These are phyloP conservation scores for Drosophila tsacasi DNA, from an alignment of 1,140 invertebrate species.

Conservation along the genomic window DNA sequence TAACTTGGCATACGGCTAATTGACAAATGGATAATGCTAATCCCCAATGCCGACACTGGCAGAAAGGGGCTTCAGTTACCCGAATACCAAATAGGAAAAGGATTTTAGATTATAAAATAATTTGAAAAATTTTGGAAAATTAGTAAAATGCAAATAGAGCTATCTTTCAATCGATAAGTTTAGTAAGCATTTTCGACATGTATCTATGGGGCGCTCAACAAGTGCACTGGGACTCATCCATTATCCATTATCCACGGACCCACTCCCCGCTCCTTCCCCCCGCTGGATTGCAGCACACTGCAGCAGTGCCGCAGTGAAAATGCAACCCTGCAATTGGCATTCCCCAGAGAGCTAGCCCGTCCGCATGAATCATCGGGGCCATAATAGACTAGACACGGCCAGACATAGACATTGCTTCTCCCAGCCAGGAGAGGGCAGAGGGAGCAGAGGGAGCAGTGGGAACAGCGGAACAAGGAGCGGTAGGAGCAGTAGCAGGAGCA, in stretches of 20 bases:
- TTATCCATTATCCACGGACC: conserved; percentile 9
- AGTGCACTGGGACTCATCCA: conserved; percentile 18
- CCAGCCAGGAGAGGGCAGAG: neutral
- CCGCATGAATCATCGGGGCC: conserved; percentile 59
- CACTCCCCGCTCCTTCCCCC: too few species aligned
- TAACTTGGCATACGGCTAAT: conserved; percentile 47
- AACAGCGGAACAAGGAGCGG: neutral
- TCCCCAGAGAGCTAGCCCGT: conserved; percentile 4
- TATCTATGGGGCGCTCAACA: conserved; percentile 5
- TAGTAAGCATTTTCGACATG: neutral
- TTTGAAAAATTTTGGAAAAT: too few species aligned
- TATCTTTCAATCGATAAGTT: neutral
- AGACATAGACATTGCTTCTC: conserved; percentile 42
- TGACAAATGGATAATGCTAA: conserved; percentile 46
- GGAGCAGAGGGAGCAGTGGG: neutral
- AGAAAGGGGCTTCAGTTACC: neutral
- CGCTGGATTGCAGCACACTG: conserved; percentile 11
- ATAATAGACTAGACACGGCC: conserved; percentile 64
- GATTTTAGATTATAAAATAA: too few species aligned
- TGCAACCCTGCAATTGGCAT: conserved; percentile 20
- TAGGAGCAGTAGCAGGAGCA: neutral
- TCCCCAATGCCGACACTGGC: conserved; percentile 15
- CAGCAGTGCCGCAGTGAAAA: conserved; percentile 30
- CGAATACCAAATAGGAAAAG: neutral
- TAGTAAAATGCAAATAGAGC: neutral